phyloP scores from a whole-genome alignment of 2,797 vertebrate species.

The Arrhamphus sclerolepis region DNA sequence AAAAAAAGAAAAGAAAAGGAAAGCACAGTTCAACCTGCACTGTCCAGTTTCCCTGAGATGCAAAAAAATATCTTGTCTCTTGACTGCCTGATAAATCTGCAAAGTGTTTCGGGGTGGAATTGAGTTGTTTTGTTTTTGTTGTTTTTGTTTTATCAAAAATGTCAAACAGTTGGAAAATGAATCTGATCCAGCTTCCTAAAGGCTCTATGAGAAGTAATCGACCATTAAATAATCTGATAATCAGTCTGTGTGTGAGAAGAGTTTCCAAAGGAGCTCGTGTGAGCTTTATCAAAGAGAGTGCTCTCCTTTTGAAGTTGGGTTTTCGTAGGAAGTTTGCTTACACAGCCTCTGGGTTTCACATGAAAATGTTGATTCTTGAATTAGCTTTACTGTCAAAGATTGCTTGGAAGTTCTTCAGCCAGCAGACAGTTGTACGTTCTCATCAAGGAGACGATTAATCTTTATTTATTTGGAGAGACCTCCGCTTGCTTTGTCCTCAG shows the following conservation, averaged over 20 bases:
- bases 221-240: conserved; percentile 6
- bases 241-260: conserved; percentile 8
- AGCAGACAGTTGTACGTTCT: background rate
- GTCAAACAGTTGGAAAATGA: conserved; percentile 28
- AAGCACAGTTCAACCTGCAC: conserved; percentile 23
- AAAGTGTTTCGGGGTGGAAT: conserved; percentile 43
- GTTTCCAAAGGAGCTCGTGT: conserved; percentile 11
- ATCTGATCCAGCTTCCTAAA: conserved; percentile 15
- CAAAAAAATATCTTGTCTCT: conserved; percentile 22
- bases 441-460: conserved; percentile 4
- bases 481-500: conserved; percentile 40
- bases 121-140: no score
- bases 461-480: conserved; percentile 35
- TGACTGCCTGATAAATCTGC: conserved; percentile 26
- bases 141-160: conserved; percentile 40
- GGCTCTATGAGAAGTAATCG: background rate
- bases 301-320: conserved; percentile 6
- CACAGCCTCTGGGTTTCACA: conserved; percentile 24
- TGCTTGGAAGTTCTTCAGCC: background rate
- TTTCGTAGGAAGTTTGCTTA: conserved; percentile 33
- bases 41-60: conserved; percentile 30
- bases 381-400: conserved; percentile 36
- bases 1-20: conserved; percentile 30
- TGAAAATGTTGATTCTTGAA: conserved; percentile 36
- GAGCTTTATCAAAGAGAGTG: conserved; percentile 26